Evolutionary conservation across 2,113 vertebrate species (phyloP), one percentile per base, ranked within the genome.

Genomic region (Thinocorus orbignyianus): DNA sequence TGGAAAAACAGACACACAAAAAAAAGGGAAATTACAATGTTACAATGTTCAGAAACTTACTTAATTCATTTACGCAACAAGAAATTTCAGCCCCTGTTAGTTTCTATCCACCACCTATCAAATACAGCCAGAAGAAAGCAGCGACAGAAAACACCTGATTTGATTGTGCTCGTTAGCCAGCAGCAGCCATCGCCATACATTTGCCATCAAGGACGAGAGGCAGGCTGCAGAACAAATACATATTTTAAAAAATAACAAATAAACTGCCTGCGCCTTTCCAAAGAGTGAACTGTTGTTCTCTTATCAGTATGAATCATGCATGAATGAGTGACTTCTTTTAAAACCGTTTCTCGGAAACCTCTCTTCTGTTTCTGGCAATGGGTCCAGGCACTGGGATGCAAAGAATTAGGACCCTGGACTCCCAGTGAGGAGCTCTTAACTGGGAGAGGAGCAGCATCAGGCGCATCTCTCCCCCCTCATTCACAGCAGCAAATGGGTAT

Each of bases 1-100:
- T 99, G 97, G 2, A 55, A 66, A 81, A 61, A 58, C 30, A 86
- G 20, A 73, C 37, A 26, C 18, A 30, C 13, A 55, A 60, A 4
- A 18, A 16, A 13, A 4, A 22, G 7, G 26, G n/a, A n/a, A n/a
- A n/a, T n/a, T n/a, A n/a, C n/a, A 20, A 37, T 44, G 88, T 66
- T 17, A 41, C 20, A 64, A 22, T 22, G 4, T 78, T 76, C 20
- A 55, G 39, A 88, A 94, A 69, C 20, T 44, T 66, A 31, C 7
- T 81, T 48, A 35, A 66, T 66, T 66, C 5, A 66, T 28, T 82
- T 35, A 61, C 15, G 23, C 17, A 83, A 78, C 58, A 58, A 57
- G 51, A 58, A 86, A 72, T 55, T 70, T 71, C 49, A 68, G 35
- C 9, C 19, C 39, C 5, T 51, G 80, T 55, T 19, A 28, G 68